phyloP scores from a whole-genome alignment of 2,888 invertebrate species.

The Pollenia amentaria region DNA sequence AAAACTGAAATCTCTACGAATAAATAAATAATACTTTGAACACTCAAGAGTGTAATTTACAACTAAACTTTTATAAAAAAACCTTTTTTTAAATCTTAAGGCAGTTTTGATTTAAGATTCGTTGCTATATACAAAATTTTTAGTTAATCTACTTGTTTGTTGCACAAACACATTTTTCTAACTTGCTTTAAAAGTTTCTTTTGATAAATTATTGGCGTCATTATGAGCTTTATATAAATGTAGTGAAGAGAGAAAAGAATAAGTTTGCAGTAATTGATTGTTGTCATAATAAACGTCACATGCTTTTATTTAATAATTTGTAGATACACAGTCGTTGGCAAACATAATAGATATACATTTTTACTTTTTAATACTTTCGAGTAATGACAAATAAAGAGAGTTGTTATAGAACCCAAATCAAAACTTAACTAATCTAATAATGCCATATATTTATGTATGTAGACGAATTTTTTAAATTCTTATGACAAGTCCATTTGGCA shows the following conservation, averaged over 20 bases:
- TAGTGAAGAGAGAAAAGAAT: background rate
- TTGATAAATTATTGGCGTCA: background rate
- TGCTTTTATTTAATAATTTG: constrained; percentile 12
- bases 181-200: background rate
- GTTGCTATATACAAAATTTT: too few species aligned
- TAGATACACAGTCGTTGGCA: constrained; percentile 2
- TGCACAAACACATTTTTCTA: background rate
- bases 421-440: too few species aligned
- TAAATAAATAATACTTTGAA: background rate
- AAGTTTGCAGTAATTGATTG: constrained; percentile 14
- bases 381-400: too few species aligned
- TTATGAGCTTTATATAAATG: background rate
- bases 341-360: background rate
- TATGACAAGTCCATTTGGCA: too few species aligned
- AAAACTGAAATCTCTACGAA: background rate
- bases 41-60: constrained; percentile 2
- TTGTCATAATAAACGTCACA: constrained; percentile 39
- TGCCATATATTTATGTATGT: too few species aligned
- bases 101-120: too few species aligned
- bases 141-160: background rate
- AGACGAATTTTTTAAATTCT: too few species aligned
- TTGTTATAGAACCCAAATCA: too few species aligned
- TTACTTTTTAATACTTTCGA: background rate
- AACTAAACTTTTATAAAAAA: background rate
- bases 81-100: too few species aligned